Conservation (phyloP, 2,888 invertebrate genomes). For the Pyrrhosoma nymphula region DNA sequence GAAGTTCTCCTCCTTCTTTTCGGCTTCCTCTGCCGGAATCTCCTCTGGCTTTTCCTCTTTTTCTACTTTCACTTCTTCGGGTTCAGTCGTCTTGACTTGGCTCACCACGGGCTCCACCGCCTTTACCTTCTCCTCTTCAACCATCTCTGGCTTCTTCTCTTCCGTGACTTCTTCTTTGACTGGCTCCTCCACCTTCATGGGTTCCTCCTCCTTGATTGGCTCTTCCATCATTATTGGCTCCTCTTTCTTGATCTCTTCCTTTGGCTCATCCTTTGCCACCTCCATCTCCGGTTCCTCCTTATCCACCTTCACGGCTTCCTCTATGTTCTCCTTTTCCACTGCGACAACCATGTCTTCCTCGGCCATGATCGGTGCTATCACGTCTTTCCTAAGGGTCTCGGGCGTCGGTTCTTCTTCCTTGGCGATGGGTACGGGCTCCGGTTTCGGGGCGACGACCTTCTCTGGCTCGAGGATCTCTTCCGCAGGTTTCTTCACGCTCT, state of each 20-base stretch:
- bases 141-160: constrained; percentile 72
- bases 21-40: constrained; percentile 79
- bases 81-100: constrained; percentile 61
- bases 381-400: constrained; percentile 68
- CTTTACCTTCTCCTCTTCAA: constrained; percentile 72
- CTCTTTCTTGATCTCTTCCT: constrained; percentile 70
- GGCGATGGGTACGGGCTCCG: constrained; percentile 74
- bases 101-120: constrained; percentile 66
- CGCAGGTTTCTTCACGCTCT: constrained; percentile 70
- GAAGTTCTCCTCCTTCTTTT: constrained; percentile 72
- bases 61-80: constrained; percentile 71
- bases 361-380: constrained; percentile 61
- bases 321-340: constrained; percentile 73
- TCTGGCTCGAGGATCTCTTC: constrained; percentile 75
- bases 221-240: constrained; percentile 69
- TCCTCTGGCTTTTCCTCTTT: constrained; percentile 73
- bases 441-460: constrained; percentile 75
- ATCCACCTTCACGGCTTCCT: constrained; percentile 71
- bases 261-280: constrained; percentile 71
- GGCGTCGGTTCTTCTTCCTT: constrained; percentile 74
- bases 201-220: constrained; percentile 69
- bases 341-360: constrained; percentile 71
- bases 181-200: constrained; percentile 59
- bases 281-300: constrained; percentile 70
- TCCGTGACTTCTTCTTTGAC: constrained; percentile 71